These are phyloP conservation scores for Tamias sibiricus DNA, from an alignment of 2,113 vertebrate species.

Conservation along the genomic window DNA sequence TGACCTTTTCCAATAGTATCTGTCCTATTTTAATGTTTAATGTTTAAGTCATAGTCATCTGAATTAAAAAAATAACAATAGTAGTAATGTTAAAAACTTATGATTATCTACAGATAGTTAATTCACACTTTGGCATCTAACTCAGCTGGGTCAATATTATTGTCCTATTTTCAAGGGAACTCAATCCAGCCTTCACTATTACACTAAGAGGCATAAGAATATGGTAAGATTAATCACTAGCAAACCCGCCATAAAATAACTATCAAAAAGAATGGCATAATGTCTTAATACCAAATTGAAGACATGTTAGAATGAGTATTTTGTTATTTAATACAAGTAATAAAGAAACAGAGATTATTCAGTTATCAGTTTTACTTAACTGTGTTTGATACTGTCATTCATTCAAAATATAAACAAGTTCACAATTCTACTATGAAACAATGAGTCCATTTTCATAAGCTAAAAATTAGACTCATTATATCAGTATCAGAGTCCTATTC, in stretches of 20 bases:
- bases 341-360: background rate
- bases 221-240: background rate
- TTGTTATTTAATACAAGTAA: slow-evolving; percentile 22
- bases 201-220: background rate
- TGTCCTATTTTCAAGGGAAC: background rate
- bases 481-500: background rate
- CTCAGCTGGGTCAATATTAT: background rate
- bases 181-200: background rate
- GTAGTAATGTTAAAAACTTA: background rate
- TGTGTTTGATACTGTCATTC: background rate
- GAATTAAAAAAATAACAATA: slow-evolving; percentile 7
- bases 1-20: background rate
- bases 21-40: background rate
- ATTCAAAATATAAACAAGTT: background rate
- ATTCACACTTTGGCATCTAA: background rate
- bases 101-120: background rate
- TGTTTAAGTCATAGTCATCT: background rate
- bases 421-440: background rate
- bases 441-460: background rate
- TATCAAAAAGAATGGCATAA: background rate
- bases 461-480: background rate
- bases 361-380: background rate
- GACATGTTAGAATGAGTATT: background rate
- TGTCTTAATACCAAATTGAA: background rate
- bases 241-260: background rate